phyloP scores from a whole-genome alignment of 2,888 invertebrate species.

The Pseudolycoriella hygida region DNA sequence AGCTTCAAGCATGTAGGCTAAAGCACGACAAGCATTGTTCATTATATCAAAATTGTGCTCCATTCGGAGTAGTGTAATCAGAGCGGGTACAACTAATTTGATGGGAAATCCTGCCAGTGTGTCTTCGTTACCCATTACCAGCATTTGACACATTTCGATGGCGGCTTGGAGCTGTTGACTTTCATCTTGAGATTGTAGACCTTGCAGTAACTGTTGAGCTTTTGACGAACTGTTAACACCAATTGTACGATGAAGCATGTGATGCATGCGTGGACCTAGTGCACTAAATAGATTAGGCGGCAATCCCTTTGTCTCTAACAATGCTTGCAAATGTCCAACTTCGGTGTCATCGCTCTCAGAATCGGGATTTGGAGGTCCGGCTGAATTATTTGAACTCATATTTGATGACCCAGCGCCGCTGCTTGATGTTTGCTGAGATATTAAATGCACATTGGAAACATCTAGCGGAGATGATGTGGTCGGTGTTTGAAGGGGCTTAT shows the following conservation, averaged over 20 bases:
- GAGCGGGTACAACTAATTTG: conserved; percentile 90
- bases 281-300: conserved; percentile 96
- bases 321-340: conserved; percentile 85
- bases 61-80: conserved; percentile 81
- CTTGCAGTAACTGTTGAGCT: conserved; percentile 82
- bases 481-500: conserved; percentile 9
- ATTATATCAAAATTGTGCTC: conserved; percentile 99
- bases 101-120: conserved; percentile 96
- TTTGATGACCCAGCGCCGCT: conserved; percentile 4
- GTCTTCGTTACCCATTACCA: conserved; percentile 99
- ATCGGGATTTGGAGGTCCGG: conserved; percentile 31
- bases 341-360: conserved; percentile 83
- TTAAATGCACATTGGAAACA: conserved; percentile 1
- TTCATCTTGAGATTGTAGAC: conserved; percentile 86
- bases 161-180: conserved; percentile 92
- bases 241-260: conserved; percentile 84
- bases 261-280: conserved; percentile 86
- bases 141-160: conserved; percentile 95
- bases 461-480: conserved; percentile 1
- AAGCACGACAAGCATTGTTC: conserved; percentile 96
- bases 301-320: conserved; percentile 84
- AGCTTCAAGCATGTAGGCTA: conserved; percentile 99
- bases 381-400: conserved; percentile 13
- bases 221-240: conserved; percentile 74
- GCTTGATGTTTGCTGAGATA: conserved; percentile 8